Conservation (phyloP, 2,888 invertebrate species). For the Mamestra brassicae region DNA sequence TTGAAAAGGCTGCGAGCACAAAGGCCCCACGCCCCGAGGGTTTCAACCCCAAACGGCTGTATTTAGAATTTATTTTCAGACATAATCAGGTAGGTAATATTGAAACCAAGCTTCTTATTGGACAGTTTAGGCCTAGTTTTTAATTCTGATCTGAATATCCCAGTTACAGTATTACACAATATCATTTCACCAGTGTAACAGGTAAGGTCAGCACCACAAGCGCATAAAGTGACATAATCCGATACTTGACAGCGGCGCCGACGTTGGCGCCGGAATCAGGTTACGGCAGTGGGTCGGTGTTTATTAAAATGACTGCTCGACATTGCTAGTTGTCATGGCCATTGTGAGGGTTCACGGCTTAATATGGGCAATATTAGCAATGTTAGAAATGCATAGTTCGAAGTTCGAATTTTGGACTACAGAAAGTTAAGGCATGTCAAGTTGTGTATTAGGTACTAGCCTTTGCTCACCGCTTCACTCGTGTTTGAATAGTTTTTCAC, state of each 20-base stretch:
- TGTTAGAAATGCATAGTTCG: too few species aligned
- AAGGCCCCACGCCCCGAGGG: too few species aligned
- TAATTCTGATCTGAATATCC: background rate
- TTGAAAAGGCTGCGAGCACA: too few species aligned
- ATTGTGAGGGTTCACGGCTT: conserved; percentile 27
- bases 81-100: background rate
- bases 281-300: conserved; percentile 31
- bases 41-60: too few species aligned
- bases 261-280: conserved; percentile 44
- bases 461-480: too few species aligned
- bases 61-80: too few species aligned
- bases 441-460: too few species aligned
- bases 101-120: background rate
- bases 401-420: too few species aligned
- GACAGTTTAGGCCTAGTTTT: background rate
- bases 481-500: too few species aligned
- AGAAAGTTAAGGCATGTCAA: too few species aligned
- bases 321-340: conserved; percentile 35
- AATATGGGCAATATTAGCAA: background rate
- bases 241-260: conserved; percentile 28
- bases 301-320: conserved; percentile 17
- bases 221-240: conserved; percentile 36
- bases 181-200: conserved; percentile 4
- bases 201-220: conserved; percentile 24
- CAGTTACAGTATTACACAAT: conserved; percentile 3